Conservation (phyloP, 2,113 vertebrate species). For the Theropithecus gelada region DNA sequence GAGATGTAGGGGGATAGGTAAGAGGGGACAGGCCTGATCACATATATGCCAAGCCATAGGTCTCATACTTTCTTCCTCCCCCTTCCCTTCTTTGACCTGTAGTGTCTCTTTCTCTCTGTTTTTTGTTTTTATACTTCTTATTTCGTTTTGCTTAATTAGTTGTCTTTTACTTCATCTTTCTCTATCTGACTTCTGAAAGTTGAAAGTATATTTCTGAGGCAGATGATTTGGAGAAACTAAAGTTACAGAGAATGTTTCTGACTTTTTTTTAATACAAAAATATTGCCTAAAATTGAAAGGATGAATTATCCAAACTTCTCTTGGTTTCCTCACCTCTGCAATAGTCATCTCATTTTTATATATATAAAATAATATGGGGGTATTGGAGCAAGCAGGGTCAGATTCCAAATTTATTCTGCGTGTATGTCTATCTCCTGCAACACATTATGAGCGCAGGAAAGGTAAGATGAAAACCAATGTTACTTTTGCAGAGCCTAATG, state of each 20-base stretch:
- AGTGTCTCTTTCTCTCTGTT: background rate
- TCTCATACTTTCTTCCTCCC: too few species aligned
- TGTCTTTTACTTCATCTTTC: background rate
- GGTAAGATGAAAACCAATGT: background rate
- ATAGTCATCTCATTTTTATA: background rate
- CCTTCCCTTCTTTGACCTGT: background rate
- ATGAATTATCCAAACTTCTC: background rate
- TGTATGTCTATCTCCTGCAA: background rate
- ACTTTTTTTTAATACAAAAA: background rate
- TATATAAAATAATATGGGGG: background rate
- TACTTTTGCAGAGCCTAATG: background rate
- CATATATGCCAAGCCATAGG: accelerated
- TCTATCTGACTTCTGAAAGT: background rate
- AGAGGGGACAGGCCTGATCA: background rate
- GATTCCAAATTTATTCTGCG: background rate
- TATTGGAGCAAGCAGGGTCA: background rate
- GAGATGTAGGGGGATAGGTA: background rate
- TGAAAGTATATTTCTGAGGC: background rate
- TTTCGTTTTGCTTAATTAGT: background rate
- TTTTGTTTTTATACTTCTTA: background rate
- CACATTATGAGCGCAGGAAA: background rate
- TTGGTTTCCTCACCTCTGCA: background rate
- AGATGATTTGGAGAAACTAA: background rate
- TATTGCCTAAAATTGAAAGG: background rate
- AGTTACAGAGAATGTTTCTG: background rate